These are phyloP conservation scores for Pelagia noctiluca DNA, from an alignment of 30 jellyfish, hydroid and myxozoan genomes.

Conservation along the genomic window DNA sequence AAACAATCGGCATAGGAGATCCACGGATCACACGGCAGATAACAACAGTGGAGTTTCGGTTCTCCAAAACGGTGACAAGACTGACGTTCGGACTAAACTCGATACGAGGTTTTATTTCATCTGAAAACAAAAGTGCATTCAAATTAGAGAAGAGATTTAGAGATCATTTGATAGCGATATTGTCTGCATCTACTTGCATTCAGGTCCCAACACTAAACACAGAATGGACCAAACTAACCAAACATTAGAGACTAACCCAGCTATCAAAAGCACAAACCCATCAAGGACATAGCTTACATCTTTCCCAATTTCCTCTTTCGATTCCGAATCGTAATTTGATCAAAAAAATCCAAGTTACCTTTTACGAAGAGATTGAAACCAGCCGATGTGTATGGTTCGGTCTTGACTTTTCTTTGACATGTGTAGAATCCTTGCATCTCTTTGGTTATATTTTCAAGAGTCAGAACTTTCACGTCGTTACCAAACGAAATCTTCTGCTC, in stretches of 20 bases:
- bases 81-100: not conserved
- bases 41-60: not conserved
- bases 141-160: not conserved
- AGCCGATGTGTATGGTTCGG: slow-evolving; percentile 26
- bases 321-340: not conserved
- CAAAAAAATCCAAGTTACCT: slow-evolving; percentile 19
- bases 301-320: not conserved
- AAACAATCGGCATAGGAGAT: slow-evolving; percentile 58
- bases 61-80: slow-evolving; percentile 2
- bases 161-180: not conserved
- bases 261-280: not conserved
- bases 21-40: slow-evolving; percentile 26
- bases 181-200: not conserved
- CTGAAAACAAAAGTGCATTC: slow-evolving; percentile 14
- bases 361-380: slow-evolving; percentile 13
- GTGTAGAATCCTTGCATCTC: slow-evolving; percentile 49
- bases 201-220: not conserved
- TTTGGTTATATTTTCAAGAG: slow-evolving; percentile 14
- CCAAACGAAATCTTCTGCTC: not conserved
- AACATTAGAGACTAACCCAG: not conserved
- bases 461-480: slow-evolving; percentile 28
- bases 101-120: slow-evolving; percentile 30
- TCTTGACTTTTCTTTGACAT: slow-evolving; percentile 27
- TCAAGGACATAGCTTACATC: not conserved
- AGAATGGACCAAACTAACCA: not conserved